phyloP scores from a whole-genome alignment of 64 coral and sea anemone genomes.

The Stylophora pistillata region DNA sequence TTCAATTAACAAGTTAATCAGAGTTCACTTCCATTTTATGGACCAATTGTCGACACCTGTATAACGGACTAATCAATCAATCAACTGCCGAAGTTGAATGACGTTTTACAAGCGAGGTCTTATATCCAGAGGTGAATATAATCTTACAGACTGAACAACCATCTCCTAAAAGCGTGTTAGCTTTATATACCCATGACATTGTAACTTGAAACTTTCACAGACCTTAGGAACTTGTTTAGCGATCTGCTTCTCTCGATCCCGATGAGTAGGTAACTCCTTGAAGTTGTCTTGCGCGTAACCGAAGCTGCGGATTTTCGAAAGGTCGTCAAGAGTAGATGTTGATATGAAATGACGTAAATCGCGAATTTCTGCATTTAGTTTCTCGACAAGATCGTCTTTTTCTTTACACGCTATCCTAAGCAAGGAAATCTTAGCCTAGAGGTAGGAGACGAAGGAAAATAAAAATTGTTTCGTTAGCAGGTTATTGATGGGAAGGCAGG shows the following conservation, averaged over 20 bases:
- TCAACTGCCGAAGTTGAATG: too few relatives aligned
- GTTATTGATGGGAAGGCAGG: background rate
- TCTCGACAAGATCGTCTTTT: constrained; percentile 85
- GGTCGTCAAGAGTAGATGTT: constrained; percentile 82
- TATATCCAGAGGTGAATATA: too few relatives aligned
- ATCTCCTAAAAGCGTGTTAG: background rate
- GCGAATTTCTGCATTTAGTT: constrained; percentile 81
- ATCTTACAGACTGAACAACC: background rate
- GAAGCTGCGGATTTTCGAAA: constrained; percentile 82
- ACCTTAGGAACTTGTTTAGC: constrained; percentile 16
- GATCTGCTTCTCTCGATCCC: constrained; percentile 34
- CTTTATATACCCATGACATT: background rate
- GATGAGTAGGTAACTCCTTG: constrained; percentile 63
- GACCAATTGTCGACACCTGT: too few relatives aligned
- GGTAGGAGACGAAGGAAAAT: background rate
- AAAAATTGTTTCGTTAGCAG: background rate
- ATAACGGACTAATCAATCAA: too few relatives aligned
- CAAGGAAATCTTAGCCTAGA: constrained; percentile 82
- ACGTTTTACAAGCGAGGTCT: too few relatives aligned
- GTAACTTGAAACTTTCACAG: background rate
- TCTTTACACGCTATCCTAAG: constrained; percentile 97
- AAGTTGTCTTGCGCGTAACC: constrained; percentile 83
- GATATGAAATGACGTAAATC: constrained; percentile 92
- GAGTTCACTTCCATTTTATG: too few relatives aligned
- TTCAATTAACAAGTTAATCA: too few relatives aligned